These are phyloP conservation scores for Busseola fusca DNA, from an alignment of 2,888 invertebrate genomes.

Conservation along the genomic window DNA sequence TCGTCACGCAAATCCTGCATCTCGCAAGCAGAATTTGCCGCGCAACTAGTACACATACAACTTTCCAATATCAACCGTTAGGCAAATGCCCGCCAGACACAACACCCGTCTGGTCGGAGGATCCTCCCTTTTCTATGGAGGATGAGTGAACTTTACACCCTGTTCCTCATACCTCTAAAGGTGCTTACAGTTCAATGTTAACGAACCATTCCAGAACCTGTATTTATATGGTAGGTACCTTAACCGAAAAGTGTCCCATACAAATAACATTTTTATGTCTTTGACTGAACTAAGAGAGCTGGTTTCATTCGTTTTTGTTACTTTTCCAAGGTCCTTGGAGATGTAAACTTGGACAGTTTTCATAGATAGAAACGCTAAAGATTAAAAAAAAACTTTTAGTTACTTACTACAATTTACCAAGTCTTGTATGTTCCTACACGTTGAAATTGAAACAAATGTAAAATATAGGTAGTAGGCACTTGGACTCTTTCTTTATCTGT, in stretches of 20 bases:
- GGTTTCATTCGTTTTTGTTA: conserved; percentile 36
- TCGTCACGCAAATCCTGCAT: no score
- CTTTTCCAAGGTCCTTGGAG: conserved; percentile 20
- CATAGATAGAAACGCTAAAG: neutral
- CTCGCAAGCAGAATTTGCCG: no score
- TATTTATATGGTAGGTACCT: conserved; percentile 13
- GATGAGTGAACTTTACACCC: no score
- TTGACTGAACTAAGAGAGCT: conserved; percentile 14
- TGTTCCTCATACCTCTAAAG: no score
- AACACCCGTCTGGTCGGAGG: no score
- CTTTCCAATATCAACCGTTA: no score
- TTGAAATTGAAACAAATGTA: conserved; percentile 10
- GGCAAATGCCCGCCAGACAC: no score
- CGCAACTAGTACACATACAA: no score
- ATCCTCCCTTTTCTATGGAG: no score
- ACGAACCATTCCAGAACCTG: conserved; percentile 16
- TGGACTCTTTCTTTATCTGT: conserved; percentile 10
- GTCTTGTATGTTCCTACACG: neutral
- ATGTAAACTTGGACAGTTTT: conserved; percentile 38
- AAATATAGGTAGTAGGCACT: neutral
- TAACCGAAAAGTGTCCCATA: conserved; percentile 17
- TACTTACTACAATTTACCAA: neutral
- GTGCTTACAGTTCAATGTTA: conserved; percentile 24
- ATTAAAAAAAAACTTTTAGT: neutral
- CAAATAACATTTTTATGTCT: conserved; percentile 39